phyloP scores from a whole-genome alignment of 2,113 vertebrate species.

The Ceratotherium simum region DNA sequence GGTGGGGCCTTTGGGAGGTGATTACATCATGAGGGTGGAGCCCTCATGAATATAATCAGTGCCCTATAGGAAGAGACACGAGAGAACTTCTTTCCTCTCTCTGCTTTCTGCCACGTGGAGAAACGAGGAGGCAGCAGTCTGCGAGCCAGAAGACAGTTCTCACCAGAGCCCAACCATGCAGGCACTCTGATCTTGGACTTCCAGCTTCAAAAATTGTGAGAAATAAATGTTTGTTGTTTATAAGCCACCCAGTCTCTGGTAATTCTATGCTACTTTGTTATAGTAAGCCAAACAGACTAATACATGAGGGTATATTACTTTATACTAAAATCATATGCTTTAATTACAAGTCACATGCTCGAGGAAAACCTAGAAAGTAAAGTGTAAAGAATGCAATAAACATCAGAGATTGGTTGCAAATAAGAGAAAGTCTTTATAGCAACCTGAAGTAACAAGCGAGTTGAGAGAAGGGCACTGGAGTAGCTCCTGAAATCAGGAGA shows the following conservation, averaged over 20 bases:
- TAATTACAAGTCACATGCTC: background rate
- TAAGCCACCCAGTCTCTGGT: background rate
- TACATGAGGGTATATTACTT: background rate
- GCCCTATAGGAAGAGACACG: background rate
- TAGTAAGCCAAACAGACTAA: background rate
- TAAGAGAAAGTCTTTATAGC: background rate
- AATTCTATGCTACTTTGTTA: background rate
- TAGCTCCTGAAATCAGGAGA: background rate
- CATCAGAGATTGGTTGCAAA: background rate
- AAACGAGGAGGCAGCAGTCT: background rate
- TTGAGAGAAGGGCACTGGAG: background rate
- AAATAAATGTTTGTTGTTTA: background rate
- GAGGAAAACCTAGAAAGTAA: background rate
- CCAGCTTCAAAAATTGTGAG: background rate
- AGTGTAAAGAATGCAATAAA: background rate
- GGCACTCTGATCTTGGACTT: background rate
- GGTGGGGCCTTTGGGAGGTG: too few species aligned
- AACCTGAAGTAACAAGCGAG: background rate
- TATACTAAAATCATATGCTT: background rate
- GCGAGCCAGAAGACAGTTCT: background rate
- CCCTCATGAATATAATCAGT: background rate
- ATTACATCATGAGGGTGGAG: too few species aligned
- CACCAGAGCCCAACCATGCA: background rate
- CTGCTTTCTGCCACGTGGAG: background rate
- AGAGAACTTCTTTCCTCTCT: background rate